Conservation (phyloP, 2,113 vertebrate genomes). For the cattle (Bos taurus) region ARS-UCD2.0 NC_037334.1:26260501-26261000, state of each 20-base stretch:
- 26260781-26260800: background rate
- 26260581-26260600: background rate
- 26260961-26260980: background rate
- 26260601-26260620: background rate
- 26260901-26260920: background rate
- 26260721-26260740: background rate
- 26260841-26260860: background rate
- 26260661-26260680: background rate
- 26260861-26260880: background rate
- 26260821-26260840: background rate
- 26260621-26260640: background rate
- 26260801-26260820: background rate
- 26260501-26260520: background rate
- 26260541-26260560: background rate
- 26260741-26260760: background rate
- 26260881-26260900: background rate
- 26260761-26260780: background rate
- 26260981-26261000: background rate
- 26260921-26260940: background rate
- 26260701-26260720: background rate
- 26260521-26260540: background rate
- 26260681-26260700: background rate
- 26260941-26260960: background rate
- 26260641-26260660: background rate
- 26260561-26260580: background rate